Percentiles rank a stretch among this genome's conserved stretches.
phyloP scores from a whole-genome alignment of 1,140 invertebrate species.

The Probaryconus sp. region DNA sequence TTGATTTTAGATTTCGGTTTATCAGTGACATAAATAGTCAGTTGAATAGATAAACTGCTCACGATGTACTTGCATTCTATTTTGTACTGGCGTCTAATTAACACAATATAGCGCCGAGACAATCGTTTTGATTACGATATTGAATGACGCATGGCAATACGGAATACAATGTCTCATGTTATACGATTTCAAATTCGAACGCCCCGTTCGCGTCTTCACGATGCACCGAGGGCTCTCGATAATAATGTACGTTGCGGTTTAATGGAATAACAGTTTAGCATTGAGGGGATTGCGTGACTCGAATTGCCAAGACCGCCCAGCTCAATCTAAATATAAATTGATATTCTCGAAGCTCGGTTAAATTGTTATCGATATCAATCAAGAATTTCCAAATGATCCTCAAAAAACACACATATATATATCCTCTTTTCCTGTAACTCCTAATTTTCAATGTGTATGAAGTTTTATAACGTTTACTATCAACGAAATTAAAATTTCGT shows the following conservation, averaged over 20 bases:
- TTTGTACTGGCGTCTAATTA: no score
- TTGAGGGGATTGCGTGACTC: slow-evolving; percentile 38
- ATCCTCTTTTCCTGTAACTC: no score
- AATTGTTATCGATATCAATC: slow-evolving; percentile 44
- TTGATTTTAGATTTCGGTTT: no score
- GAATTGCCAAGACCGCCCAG: slow-evolving; percentile 31
- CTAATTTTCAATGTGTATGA: no score
- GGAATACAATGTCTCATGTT: slow-evolving; percentile 33
- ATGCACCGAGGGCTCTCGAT: slow-evolving; percentile 39
- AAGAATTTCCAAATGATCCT: slow-evolving; percentile 16
- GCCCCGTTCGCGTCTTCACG: slow-evolving; percentile 37
- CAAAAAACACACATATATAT: no score
- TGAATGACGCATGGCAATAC: slow-evolving; percentile 21
- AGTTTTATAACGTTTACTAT: no score
- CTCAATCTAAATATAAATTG: slow-evolving; percentile 47
- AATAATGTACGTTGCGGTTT: slow-evolving; percentile 48
- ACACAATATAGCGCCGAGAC: neutral
- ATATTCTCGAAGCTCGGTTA: slow-evolving; percentile 27
- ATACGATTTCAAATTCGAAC: slow-evolving; percentile 28
- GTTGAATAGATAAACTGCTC: no score
- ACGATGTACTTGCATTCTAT: no score
- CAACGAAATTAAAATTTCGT: no score
- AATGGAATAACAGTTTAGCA: slow-evolving; percentile 53
- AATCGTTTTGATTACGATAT: slow-evolving; percentile 30
- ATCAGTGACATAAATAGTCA: no score